phyloP scores from a whole-genome alignment of 1,140 invertebrate genomes.

The Halyomorpha halys region DNA sequence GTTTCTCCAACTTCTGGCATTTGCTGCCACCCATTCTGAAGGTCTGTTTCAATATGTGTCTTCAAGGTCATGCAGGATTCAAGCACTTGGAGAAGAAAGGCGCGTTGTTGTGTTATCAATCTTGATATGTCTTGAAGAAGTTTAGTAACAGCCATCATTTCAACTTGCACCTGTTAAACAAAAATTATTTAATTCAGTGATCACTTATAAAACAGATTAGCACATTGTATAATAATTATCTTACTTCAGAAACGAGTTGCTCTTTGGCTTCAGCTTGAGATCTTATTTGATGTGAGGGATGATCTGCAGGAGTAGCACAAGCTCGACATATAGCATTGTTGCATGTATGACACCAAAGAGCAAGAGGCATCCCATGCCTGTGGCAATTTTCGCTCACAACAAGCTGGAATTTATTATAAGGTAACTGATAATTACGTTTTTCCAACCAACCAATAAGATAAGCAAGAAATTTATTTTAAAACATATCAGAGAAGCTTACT shows the following conservation, averaged over 20 bases:
- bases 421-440: slow-evolving; percentile 20
- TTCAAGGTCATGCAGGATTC: slow-evolving; percentile 61
- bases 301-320: slow-evolving; percentile 52
- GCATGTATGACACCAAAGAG: slow-evolving; percentile 62
- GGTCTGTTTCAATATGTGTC: slow-evolving; percentile 57
- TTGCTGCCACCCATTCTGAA: slow-evolving; percentile 52
- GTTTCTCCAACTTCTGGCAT: slow-evolving; percentile 52
- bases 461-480: neutral
- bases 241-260: slow-evolving; percentile 50
- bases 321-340: slow-evolving; percentile 50
- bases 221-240: slow-evolving; percentile 26
- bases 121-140: slow-evolving; percentile 50
- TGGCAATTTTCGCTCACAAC: slow-evolving; percentile 49
- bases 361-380: slow-evolving; percentile 58
- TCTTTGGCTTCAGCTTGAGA: slow-evolving; percentile 55
- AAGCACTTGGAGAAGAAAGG: slow-evolving; percentile 58
- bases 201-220: neutral
- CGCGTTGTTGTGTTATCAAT: slow-evolving; percentile 53
- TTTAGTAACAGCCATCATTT: slow-evolving; percentile 42
- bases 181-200: neutral
- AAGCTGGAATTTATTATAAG: slow-evolving; percentile 12
- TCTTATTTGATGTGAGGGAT: slow-evolving; percentile 53
- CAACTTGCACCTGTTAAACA: slow-evolving; percentile 39
- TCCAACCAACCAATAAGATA: neutral
- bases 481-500: slow-evolving; percentile 32